These are phyloP conservation scores for Lochmaea capreae DNA, from an alignment of 2,888 invertebrate species.

Conservation along the genomic window DNA sequence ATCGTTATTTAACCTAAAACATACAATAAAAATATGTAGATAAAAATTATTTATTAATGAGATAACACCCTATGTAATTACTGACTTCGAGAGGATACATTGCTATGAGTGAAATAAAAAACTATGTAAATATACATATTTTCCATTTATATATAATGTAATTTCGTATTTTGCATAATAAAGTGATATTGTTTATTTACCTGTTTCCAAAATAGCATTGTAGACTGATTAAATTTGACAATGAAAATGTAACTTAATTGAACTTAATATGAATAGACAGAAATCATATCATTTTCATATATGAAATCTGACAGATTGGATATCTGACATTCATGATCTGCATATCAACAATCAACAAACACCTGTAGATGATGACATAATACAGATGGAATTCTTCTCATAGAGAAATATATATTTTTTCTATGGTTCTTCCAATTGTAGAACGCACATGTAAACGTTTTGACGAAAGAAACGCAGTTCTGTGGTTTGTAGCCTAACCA, in stretches of 20 bases:
- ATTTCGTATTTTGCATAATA: background rate
- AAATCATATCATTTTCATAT: background rate
- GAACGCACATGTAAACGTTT: too few species aligned
- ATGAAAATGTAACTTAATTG: background rate
- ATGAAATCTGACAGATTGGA: background rate
- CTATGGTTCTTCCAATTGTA: too few species aligned
- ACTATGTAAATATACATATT: constrained; percentile 13
- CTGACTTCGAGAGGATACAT: constrained; percentile 21
- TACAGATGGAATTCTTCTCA: too few species aligned
- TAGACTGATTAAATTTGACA: background rate
- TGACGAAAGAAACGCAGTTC: too few species aligned
- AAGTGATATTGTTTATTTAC: background rate
- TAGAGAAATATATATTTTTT: too few species aligned
- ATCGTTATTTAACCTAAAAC: constrained; percentile 24
- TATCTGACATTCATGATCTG: background rate
- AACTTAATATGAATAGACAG: background rate
- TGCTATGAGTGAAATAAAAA: constrained; percentile 11
- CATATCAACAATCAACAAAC: too few species aligned
- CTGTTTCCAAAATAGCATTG: background rate
- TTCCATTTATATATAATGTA: background rate
- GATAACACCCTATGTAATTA: constrained; percentile 33
- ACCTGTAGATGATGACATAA: too few species aligned
- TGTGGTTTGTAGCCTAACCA: too few species aligned
- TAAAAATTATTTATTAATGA: constrained; percentile 35
- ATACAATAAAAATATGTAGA: constrained; percentile 33